Conservation (phyloP, 2,113 vertebrate species). For the Polypterus bichir region DNA sequence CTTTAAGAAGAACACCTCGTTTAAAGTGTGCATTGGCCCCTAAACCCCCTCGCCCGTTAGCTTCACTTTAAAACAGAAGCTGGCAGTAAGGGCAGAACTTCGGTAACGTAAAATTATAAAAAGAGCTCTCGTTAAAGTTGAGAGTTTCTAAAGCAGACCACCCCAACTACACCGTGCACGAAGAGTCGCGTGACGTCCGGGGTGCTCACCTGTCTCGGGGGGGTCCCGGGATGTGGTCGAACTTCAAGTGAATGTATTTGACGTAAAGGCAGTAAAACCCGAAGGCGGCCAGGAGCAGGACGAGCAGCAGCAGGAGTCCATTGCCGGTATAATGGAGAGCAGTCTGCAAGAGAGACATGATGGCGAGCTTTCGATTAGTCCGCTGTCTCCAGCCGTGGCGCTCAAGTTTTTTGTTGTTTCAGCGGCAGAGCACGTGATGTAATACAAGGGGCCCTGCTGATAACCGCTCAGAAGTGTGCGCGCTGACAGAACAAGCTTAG, state of each 20-base stretch:
- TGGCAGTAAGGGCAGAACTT: conserved; percentile 17
- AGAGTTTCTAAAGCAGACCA: conserved; percentile 12
- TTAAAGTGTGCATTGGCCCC: conserved; percentile 17
- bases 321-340: background rate
- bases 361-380: no score
- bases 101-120: conserved; percentile 19
- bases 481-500: no score
- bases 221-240: conserved; percentile 57
- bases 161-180: conserved; percentile 18
- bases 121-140: conserved; percentile 17
- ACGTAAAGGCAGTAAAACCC: conserved; percentile 45
- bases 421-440: no score
- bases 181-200: conserved; percentile 1
- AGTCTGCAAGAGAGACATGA: conserved; percentile 4
- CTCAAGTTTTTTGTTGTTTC: no score
- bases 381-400: no score
- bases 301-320: conserved; percentile 21
- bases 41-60: conserved; percentile 16
- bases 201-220: conserved; percentile 52
- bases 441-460: no score
- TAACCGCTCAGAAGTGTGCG: no score
- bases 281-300: conserved; percentile 8
- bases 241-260: conserved; percentile 41
- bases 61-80: conserved; percentile 28
- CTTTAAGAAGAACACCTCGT: conserved; percentile 27